A percentile compares a stretch with the other conserved stretches of the same genome.
Conservation (phyloP, 2,888 invertebrate genomes). For the Hirtodrosophila histrioides region DNA sequence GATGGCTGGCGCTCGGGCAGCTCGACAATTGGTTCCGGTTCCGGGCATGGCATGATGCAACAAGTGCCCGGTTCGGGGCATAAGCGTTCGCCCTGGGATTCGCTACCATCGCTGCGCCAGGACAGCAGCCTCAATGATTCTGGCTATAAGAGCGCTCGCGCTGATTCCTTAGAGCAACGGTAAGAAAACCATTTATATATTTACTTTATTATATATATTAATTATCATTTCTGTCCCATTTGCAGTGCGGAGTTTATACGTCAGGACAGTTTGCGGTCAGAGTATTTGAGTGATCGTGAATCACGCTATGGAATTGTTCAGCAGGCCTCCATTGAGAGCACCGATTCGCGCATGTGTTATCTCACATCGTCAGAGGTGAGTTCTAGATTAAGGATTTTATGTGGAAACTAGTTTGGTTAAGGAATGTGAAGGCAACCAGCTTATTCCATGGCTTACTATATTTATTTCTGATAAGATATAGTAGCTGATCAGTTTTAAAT, state of each 20-base stretch:
- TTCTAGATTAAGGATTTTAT: constrained; percentile 53
- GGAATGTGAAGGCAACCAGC: not conserved
- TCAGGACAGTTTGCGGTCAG: constrained; percentile 94
- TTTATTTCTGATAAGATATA: too few relatives aligned
- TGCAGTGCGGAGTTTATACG: constrained; percentile 93
- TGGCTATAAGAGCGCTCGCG: constrained; percentile 93
- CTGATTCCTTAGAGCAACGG: constrained; percentile 95
- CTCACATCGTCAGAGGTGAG: constrained; percentile 98
- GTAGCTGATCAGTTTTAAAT: too few relatives aligned
- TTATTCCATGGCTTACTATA: too few relatives aligned
- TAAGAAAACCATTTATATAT: constrained; percentile 71
- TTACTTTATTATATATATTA: not conserved
- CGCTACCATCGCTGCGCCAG: constrained; percentile 92
- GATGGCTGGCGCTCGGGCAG: constrained; percentile 94
- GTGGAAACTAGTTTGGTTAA: too few relatives aligned
- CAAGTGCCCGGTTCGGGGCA: constrained; percentile 85
- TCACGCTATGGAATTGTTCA: constrained; percentile 95
- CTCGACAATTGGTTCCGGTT: constrained; percentile 88
- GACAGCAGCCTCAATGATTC: constrained; percentile 94
- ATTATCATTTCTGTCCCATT: not conserved
- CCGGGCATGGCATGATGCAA: constrained; percentile 85
- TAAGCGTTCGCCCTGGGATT: constrained; percentile 94
- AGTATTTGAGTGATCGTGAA: constrained; percentile 95
- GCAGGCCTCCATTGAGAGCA: constrained; percentile 97
- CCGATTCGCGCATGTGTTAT: constrained; percentile 96